phyloP scores from a whole-genome alignment of 2,797 vertebrate species.

The Pipistrellus pygmaeus region DNA sequence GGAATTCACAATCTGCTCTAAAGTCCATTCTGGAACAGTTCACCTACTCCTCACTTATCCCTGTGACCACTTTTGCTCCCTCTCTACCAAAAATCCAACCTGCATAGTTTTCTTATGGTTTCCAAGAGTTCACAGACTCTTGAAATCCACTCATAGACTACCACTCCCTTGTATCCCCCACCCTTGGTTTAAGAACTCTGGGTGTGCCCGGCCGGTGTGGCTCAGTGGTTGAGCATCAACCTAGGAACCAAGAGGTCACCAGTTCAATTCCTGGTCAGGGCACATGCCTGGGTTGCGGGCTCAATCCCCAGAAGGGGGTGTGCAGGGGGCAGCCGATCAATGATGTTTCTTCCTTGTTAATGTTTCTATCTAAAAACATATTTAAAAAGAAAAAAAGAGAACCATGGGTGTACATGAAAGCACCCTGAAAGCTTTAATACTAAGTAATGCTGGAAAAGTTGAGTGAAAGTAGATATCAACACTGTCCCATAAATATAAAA shows the following conservation, averaged over 20 bases:
- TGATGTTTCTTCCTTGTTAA: not conserved
- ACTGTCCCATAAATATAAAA: not conserved
- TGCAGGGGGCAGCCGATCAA: not conserved
- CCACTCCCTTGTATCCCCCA: not conserved
- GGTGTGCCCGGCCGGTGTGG: not conserved
- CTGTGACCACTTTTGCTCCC: not conserved
- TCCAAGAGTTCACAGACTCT: not conserved
- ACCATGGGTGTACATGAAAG: conserved; percentile 24
- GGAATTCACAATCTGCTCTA: not conserved
- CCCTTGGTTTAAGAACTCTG: conserved; percentile 21
- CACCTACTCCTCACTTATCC: not conserved
- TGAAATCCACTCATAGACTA: not conserved
- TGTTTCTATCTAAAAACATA: not conserved
- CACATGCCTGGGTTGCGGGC: not conserved
- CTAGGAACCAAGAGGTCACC: not conserved
- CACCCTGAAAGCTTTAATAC: not conserved
- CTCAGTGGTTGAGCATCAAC: not conserved
- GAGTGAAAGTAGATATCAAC: conserved; percentile 19
- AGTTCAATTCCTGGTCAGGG: not conserved
- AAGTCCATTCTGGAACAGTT: not conserved
- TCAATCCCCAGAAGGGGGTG: not conserved
- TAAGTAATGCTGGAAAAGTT: not conserved
- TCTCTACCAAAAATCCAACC: not conserved
- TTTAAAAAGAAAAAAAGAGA: not conserved
- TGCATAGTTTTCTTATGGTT: conserved; percentile 22